These are phyloP conservation scores for Gryon sp. DNA, from an alignment of 1,140 invertebrate species.

Conservation along the genomic window DNA sequence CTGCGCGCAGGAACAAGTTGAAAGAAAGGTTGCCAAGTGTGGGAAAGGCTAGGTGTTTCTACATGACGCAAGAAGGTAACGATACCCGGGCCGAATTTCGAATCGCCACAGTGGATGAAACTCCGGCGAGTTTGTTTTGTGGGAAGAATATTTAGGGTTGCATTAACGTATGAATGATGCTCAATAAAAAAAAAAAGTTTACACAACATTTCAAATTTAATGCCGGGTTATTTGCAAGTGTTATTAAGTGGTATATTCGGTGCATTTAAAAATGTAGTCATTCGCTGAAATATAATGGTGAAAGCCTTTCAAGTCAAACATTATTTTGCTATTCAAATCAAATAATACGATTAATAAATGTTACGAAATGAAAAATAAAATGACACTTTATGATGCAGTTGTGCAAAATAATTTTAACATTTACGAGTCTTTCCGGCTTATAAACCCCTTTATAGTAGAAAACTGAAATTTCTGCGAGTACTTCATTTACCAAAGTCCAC, in stretches of 20 bases:
- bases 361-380: too few species aligned
- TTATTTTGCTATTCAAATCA: too few species aligned
- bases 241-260: slow-evolving; percentile 1
- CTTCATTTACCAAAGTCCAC: slow-evolving; percentile 4
- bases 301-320: too few species aligned
- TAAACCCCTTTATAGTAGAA: too few species aligned
- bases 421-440: slow-evolving; percentile 8
- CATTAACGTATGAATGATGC: slow-evolving; percentile 22
- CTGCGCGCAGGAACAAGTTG: slow-evolving; percentile 57
- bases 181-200: slow-evolving; percentile 1
- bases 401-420: too few species aligned
- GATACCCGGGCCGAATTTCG: slow-evolving; percentile 47
- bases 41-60: slow-evolving; percentile 65
- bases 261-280: neutral
- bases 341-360: too few species aligned
- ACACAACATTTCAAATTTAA: neutral
- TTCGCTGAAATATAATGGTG: neutral
- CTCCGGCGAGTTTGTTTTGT: slow-evolving; percentile 19
- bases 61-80: slow-evolving; percentile 57
- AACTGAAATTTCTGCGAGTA: slow-evolving; percentile 22
- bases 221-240: too few species aligned
- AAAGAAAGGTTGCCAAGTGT: slow-evolving; percentile 62
- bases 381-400: too few species aligned
- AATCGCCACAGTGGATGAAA: slow-evolving; percentile 22
- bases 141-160: slow-evolving; percentile 3